A percentile compares a stretch with the other conserved stretches of the same genome.
phyloP scores from a whole-genome alignment of 2,113 vertebrate genomes.

The Heterocephalus glaber region DNA sequence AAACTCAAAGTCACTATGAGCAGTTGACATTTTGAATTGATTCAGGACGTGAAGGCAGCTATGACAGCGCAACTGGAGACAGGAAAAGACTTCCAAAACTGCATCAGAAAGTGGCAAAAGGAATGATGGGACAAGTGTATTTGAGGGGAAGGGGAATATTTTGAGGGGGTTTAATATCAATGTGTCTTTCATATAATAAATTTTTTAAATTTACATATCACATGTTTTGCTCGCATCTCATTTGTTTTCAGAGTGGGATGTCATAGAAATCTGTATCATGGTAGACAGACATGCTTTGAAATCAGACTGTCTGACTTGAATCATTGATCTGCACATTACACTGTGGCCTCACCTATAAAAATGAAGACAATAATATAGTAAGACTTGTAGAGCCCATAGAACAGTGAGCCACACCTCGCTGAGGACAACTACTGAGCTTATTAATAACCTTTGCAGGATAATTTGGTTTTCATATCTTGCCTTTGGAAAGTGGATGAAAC shows the following conservation, averaged over 20 bases:
- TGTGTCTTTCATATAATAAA: not conserved
- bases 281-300: not conserved
- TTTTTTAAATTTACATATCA: not conserved
- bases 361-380: not conserved
- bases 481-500: not conserved
- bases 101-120: not conserved
- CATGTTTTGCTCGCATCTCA: not conserved
- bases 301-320: not conserved
- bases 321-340: not conserved
- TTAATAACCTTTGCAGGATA: not conserved
- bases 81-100: not conserved
- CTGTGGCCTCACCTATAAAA: not conserved
- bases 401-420: not conserved
- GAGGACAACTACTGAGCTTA: not conserved
- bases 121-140: not conserved
- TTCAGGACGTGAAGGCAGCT: not conserved
- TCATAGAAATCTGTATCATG: not conserved
- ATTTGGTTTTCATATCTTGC: slow-evolving; percentile 3
- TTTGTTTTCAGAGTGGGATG: slow-evolving; percentile 40
- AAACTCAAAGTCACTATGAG: not conserved
- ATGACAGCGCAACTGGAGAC: not conserved
- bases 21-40: not conserved
- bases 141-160: not conserved
- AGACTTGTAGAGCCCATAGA: not conserved
- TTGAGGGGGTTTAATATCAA: not conserved